Base-by-base conservation (phyloP, 2,888 invertebrate species). In the Aleiodes testaceus region DNA sequence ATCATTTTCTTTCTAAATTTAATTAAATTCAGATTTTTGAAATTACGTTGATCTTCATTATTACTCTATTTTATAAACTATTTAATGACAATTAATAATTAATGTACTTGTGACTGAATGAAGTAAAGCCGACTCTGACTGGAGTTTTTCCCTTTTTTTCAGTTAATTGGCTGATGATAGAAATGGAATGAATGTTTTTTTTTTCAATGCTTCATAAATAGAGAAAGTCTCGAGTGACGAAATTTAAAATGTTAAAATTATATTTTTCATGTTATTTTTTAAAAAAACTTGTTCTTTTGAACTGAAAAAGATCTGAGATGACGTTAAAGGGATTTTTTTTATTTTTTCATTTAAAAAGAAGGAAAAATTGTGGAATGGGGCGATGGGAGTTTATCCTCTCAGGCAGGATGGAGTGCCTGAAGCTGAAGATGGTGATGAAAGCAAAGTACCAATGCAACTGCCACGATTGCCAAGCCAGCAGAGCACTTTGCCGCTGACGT, bases 321-420 rank as follows among this genome's bases (percentile, higher is more conserved):
- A 59, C 36, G 65, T 55, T 49, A 70, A 42, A 64, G 66, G 42
- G 70, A 66, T 66, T 66, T 64, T 30, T 30, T 52, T 63, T 59
- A 22, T 52, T 52, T 47, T 49, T 72, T 59, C 53, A 70, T 75
- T 59, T 45, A 76, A 74, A 69, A 71, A 72, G 66, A 72, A 67
- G 74, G 68, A 72, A 36, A 36, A 36, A 36, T 36, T 36, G 74
- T 55, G 65, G 52, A 47, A 22, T 65, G 59, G 65, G 11, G 59
- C 16, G 20, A 52, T 50, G 59, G 66, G 66, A 71, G 53, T 52
- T 64, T 49, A 64, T 69, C 66, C 30, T 78, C 76, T 85, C 84
- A 87, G 76, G 83, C 84, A 7, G 85, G 82, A 76, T 82, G 82
- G 52, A 84, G 79, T 45, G 79, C 80, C 73, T 78, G 82, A 69